These are phyloP conservation scores for Agrochola litura DNA, from an alignment of 2,888 invertebrate genomes.

Conservation along the genomic window DNA sequence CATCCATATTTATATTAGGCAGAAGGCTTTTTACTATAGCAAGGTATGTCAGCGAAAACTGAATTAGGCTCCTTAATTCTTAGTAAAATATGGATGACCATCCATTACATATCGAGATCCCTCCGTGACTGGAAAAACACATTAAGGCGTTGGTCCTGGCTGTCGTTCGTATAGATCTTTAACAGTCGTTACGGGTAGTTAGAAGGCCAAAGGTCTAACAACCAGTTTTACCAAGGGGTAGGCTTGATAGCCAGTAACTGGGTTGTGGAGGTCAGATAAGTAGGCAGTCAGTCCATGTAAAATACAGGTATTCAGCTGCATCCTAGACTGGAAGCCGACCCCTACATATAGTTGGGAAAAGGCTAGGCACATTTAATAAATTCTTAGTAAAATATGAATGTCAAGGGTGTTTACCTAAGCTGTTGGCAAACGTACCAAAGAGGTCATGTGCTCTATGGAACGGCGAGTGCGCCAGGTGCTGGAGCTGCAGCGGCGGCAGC, in stretches of 20 bases:
- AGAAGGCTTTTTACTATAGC: not conserved
- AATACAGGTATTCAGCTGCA: not conserved
- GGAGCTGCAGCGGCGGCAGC: constrained; percentile 89
- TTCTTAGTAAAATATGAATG: constrained; percentile 5
- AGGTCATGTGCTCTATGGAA: constrained; percentile 94
- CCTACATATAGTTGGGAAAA: not conserved
- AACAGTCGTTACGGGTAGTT: not conserved
- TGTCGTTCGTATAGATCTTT: not conserved
- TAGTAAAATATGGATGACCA: not conserved
- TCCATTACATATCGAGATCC: not conserved
- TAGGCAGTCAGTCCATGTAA: not conserved
- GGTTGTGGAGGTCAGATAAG: not conserved
- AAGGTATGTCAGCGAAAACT: not conserved
- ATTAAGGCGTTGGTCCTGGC: not conserved
- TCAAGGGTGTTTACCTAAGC: constrained; percentile 64
- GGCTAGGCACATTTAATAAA: not conserved
- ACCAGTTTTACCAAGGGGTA: not conserved
- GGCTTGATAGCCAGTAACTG: not conserved
- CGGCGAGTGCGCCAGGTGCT: constrained; percentile 91
- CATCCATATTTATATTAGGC: not conserved
- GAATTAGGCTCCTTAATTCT: not conserved
- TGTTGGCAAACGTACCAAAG: constrained; percentile 92
- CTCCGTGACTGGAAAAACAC: not conserved
- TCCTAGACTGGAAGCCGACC: not conserved
- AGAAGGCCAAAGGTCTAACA: not conserved